phyloP scores from a whole-genome alignment of 1,140 invertebrate species.

The Aradophagus sp. region DNA sequence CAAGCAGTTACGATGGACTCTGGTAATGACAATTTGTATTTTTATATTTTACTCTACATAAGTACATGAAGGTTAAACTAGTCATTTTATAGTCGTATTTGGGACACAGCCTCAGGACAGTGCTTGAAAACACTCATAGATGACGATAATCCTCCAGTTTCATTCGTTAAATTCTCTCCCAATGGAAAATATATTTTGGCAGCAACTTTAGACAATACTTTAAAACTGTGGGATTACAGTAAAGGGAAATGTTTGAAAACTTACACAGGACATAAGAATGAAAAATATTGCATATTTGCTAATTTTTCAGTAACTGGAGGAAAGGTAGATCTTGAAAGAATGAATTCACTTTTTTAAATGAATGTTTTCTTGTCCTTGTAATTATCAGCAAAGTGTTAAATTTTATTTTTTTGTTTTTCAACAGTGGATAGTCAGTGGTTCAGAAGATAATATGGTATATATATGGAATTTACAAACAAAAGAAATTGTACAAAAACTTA shows the following conservation, averaged over 20 bases:
- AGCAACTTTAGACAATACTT: slow-evolving; percentile 97
- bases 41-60: neutral
- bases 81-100: slow-evolving; percentile 87
- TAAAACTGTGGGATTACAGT: slow-evolving; percentile 99
- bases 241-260: slow-evolving; percentile 98
- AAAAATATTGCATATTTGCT: slow-evolving; percentile 99
- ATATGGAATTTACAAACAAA: slow-evolving; percentile 99
- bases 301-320: slow-evolving; percentile 99
- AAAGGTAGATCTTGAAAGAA: no score
- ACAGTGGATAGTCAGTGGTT: slow-evolving; percentile 99
- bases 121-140: slow-evolving; percentile 98
- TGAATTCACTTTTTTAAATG: no score
- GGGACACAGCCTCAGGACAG: slow-evolving; percentile 99
- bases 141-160: slow-evolving; percentile 99
- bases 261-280: slow-evolving; percentile 98
- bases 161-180: slow-evolving; percentile 99
- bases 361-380: no score
- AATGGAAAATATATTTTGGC: slow-evolving; percentile 99
- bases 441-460: slow-evolving; percentile 99
- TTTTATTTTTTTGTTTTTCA: no score
- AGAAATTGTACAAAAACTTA: slow-evolving; percentile 98
- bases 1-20: slow-evolving; percentile 98
- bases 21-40: slow-evolving; percentile 79
- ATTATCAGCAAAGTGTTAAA: no score
- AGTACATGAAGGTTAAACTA: neutral